Conservation (phyloP, 2,888 invertebrate genomes). For the Caenorhabditis uteleia region DNA sequence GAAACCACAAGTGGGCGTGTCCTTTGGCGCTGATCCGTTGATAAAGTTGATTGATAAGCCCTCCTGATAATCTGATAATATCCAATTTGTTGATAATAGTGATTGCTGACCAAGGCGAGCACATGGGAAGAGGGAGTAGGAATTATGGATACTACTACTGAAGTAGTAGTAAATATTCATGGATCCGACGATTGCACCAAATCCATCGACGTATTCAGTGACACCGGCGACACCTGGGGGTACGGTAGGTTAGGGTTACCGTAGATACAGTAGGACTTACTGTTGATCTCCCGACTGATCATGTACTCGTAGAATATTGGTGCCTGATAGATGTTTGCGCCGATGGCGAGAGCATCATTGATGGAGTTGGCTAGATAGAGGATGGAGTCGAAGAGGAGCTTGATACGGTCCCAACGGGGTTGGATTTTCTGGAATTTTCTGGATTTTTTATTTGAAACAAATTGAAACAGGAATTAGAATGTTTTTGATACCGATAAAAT, state of each 20-base stretch:
- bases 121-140: conserved; percentile 16
- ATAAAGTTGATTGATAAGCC: conserved; percentile 30
- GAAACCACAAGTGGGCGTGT: conserved; percentile 42
- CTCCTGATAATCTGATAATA: conserved; percentile 12
- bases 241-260: neutral
- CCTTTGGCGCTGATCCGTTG: conserved; percentile 31
- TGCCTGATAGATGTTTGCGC: conserved; percentile 24
- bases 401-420: conserved; percentile 36
- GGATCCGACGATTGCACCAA: conserved; percentile 33
- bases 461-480: neutral
- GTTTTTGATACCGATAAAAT: no score
- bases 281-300: conserved; percentile 29
- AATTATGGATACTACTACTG: conserved; percentile 10
- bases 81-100: conserved; percentile 6
- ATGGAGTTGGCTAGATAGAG: conserved; percentile 27
- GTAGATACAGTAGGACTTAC: no score
- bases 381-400: conserved; percentile 25
- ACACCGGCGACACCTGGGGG: conserved; percentile 40
- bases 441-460: neutral
- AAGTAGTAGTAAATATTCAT: conserved; percentile 36
- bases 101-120: conserved; percentile 14
- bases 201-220: conserved; percentile 44
- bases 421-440: conserved; percentile 10
- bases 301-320: conserved; percentile 29
- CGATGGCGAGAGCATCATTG: conserved; percentile 26